Evolutionary conservation across 2,113 vertebrate species (phyloP), one percentile per base, ranked within the genome.

Genomic region (Girardinichthys multiradiatus): DNA sequence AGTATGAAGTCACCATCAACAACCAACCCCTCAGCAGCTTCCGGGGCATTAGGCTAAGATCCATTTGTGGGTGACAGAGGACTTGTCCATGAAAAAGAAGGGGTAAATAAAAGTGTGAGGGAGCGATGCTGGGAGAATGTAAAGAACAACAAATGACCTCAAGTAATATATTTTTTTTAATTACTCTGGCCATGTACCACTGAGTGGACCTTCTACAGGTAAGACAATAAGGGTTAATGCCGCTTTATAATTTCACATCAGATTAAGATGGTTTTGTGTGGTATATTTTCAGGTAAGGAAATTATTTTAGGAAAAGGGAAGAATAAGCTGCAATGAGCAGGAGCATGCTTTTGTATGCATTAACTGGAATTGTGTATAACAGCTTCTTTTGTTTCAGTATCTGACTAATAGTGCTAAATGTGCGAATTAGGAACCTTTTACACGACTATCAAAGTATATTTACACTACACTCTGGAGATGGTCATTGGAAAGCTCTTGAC

Each of bases 1-100:
- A 89, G 91, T 91, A 92, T 90, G 80, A 10, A 89, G 89, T 90
- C 92, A 73, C 58, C 51, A 24, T 35, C 70, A 58, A 76, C 73
- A 80, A 42, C 26, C 29, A 61, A 74, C 30, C 61, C 77, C 73
- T 85, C 71, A 73, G 68, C 78, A 71, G 72, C 70, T 85, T 70
- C 30, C 51, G 90, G 80, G 71, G 81, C 87, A 92, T 87, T 91
- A 82, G 84, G 90, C 64, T 68, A 81, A 61, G 68, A 69, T 54
- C 29, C 57, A 24, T 72, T 82, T 82, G 74, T 79, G 70, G 81
- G 57, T 89, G 89, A 92, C 31, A 76, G 68, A 12, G 28, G 17
- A 66, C 27, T 13, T 45, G 35, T 62, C 17, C 24, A 10, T 51
- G 48, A 65, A 3, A 11, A 45, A 7, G 4, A 70, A 64, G 21